Evolutionary conservation across 2,797 vertebrate genomes (phyloP).

Genomic region (Tadarida brasiliensis): DNA sequence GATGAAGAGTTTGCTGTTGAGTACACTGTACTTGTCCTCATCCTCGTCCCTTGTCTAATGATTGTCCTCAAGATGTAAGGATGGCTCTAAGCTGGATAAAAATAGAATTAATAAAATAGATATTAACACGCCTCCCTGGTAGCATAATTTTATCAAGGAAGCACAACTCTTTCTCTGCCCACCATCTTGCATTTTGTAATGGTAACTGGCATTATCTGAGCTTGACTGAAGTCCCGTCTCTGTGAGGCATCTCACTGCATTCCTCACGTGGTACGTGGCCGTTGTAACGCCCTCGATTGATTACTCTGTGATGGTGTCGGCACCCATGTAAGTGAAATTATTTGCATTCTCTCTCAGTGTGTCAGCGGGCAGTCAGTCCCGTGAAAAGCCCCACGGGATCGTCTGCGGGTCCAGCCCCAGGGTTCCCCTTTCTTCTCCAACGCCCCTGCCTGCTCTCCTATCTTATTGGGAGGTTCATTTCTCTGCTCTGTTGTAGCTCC

Average conservation of each 20-base stretch:
- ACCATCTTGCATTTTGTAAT: neutral
- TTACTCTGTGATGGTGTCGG: neutral
- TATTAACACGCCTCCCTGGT: neutral
- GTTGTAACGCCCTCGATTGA: neutral
- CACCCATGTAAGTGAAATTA: neutral
- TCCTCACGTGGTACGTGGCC: neutral
- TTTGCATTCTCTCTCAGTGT: neutral
- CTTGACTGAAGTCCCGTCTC: neutral
- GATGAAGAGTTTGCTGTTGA: neutral
- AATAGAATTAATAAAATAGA: constrained; percentile 2
- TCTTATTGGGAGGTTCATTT: neutral
- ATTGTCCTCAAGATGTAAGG: neutral
- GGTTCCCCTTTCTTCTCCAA: neutral
- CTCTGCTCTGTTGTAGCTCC: neutral
- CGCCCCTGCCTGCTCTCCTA: neutral
- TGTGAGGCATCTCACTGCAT: neutral
- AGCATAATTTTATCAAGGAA: neutral
- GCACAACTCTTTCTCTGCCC: neutral
- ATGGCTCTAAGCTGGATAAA: neutral
- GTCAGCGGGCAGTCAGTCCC: neutral
- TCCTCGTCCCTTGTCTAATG: neutral
- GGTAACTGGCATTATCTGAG: neutral
- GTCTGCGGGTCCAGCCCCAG: neutral
- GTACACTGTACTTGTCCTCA: neutral
- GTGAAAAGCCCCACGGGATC: neutral